Evolutionary conservation across 1,140 invertebrate species (phyloP).

Genomic region (Ctenoplectra terminalis): DNA sequence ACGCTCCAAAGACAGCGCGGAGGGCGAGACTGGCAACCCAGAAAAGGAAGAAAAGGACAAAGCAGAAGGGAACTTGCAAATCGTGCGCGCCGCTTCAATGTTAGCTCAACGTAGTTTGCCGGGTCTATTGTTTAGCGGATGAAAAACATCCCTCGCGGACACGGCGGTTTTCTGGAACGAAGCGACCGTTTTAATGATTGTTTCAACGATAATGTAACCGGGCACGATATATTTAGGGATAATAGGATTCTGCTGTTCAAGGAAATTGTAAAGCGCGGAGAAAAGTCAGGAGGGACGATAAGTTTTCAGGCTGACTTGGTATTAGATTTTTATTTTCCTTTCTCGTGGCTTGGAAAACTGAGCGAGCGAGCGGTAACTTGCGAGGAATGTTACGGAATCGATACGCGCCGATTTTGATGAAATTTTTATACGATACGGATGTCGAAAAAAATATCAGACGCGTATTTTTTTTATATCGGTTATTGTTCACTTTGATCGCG

Average conservation of each 20-base stretch:
- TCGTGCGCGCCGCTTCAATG: slow-evolving; percentile 45
- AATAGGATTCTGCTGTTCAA: neutral
- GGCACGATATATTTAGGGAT: too few relatives aligned
- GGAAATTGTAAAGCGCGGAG: neutral
- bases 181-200: slow-evolving; percentile 3
- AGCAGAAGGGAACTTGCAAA: slow-evolving; percentile 51
- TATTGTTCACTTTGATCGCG: too few relatives aligned
- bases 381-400: neutral
- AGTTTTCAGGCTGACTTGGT: too few relatives aligned
- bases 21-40: too few relatives aligned
- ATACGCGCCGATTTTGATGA: too few relatives aligned
- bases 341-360: too few relatives aligned
- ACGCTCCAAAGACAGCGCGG: slow-evolving; percentile 12
- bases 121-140: slow-evolving; percentile 25
- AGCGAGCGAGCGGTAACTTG: too few relatives aligned
- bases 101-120: slow-evolving; percentile 30
- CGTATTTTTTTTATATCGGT: too few relatives aligned
- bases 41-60: neutral
- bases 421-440: too few relatives aligned
- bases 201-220: slow-evolving; percentile 1
- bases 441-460: too few relatives aligned
- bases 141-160: slow-evolving; percentile 14
- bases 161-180: neutral
- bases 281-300: too few relatives aligned
- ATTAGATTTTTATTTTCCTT: too few relatives aligned